Conservation (phyloP, 1,140 invertebrate genomes). For the Procambarus clarkii region DNA sequence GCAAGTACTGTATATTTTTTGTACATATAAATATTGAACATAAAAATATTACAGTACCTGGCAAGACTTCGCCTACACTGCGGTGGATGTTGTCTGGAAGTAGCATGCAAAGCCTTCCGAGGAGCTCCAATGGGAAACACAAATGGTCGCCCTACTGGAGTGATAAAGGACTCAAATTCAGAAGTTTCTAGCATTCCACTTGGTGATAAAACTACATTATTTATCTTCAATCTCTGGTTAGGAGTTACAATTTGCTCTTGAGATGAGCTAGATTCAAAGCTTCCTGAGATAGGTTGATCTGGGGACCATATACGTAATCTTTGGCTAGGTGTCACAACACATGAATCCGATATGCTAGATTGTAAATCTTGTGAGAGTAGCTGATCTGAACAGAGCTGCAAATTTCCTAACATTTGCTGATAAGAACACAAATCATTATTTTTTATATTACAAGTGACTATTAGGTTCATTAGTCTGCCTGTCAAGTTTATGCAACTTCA, state of each 20-base stretch:
- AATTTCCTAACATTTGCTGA: not conserved
- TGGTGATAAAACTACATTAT: not conserved
- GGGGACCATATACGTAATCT: not conserved
- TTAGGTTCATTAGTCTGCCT: not conserved
- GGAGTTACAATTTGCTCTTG: not conserved
- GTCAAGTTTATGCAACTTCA: not conserved
- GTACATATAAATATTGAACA: too few species aligned
- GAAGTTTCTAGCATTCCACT: not conserved
- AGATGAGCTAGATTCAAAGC: not conserved
- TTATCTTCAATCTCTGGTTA: not conserved
- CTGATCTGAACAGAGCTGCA: not conserved
- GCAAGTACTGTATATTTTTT: too few species aligned
- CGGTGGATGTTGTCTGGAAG: not conserved
- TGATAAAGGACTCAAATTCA: not conserved
- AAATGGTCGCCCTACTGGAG: not conserved
- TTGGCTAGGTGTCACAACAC: not conserved
- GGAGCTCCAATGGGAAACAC: not conserved
- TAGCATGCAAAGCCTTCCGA: not conserved
- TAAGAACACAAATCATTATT: not conserved
- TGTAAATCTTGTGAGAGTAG: not conserved
- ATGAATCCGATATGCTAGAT: not conserved
- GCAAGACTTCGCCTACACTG: slow-evolving; percentile 11
- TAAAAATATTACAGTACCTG: not conserved
- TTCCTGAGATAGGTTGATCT: not conserved
- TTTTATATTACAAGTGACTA: not conserved